A percentile compares a stretch with the other conserved stretches of the same genome.
Evolutionary conservation across 2,113 vertebrate species (phyloP).

Genomic region (Macroglossus sobrinus): DNA sequence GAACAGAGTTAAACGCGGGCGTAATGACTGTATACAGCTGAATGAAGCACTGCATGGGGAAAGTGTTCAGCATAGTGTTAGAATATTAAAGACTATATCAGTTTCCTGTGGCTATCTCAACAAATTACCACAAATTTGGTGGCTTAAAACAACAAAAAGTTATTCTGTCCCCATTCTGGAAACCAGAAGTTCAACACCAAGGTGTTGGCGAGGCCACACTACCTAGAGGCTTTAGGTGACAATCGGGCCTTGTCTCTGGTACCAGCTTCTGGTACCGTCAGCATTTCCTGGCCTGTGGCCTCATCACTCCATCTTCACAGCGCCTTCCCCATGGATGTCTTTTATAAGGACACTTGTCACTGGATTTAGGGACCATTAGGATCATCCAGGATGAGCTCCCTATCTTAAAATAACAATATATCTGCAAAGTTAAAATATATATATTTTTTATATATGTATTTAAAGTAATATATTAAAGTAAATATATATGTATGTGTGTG

Average conservation of each 20-base stretch:
- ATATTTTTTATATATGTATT: too few relatives aligned
- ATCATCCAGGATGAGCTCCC: background rate
- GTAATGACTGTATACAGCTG: background rate
- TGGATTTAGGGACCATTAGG: background rate
- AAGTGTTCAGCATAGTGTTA: background rate
- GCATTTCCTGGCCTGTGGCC: background rate
- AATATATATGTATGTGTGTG: too few relatives aligned
- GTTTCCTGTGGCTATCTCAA: background rate
- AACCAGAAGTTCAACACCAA: background rate
- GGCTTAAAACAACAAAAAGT: background rate
- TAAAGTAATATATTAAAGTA: too few relatives aligned
- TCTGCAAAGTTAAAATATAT: too few relatives aligned
- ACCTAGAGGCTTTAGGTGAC: background rate
- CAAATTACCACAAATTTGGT: background rate
- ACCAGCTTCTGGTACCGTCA: background rate
- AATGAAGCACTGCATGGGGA: background rate
- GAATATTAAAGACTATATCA: rapidly evolving
- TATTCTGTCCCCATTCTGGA: background rate
- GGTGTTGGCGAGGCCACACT: background rate
- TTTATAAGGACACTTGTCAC: background rate
- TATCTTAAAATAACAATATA: background rate
- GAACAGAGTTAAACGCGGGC: background rate
- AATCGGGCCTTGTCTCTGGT: background rate
- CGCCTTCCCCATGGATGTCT: background rate
- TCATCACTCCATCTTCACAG: background rate